Conservation (phyloP, 1,140 invertebrate species). For the Zaprionus tsacasi region DNA sequence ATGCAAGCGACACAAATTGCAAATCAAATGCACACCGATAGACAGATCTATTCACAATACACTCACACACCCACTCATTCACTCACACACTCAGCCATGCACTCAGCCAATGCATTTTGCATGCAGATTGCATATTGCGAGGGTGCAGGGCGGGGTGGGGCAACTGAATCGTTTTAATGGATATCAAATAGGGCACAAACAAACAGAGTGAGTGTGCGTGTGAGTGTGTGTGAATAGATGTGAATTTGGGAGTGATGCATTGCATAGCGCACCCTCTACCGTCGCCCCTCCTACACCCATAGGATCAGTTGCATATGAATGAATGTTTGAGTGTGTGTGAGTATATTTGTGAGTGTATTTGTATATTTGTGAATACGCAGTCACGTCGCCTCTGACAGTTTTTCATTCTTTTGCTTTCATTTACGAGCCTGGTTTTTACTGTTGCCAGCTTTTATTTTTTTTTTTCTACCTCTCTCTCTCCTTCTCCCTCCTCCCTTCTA, state of each 20-base stretch:
- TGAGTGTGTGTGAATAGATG: conserved; percentile 1
- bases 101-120: conserved; percentile 52
- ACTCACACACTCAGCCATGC: conserved; percentile 29
- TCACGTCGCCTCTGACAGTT: conserved; percentile 26
- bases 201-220: conserved; percentile 20
- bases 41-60: conserved; percentile 17
- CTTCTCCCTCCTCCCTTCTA: conserved; percentile 26
- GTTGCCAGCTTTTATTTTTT: conserved; percentile 63
- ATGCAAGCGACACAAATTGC: conserved; percentile 73
- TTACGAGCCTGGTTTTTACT: conserved; percentile 77
- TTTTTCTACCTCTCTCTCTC: neutral
- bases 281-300: neutral
- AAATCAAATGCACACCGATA: conserved; percentile 54
- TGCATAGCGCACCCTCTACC: neutral
- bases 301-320: neutral
- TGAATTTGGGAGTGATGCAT: conserved; percentile 9
- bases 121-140: conserved; percentile 59
- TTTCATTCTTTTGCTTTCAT: conserved; percentile 65
- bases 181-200: conserved; percentile 72
- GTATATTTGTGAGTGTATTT: neutral
- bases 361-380: conserved; percentile 16
- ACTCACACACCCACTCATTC: conserved; percentile 17
- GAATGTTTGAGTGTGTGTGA: neutral
- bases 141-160: neutral
- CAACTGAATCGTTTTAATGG: conserved; percentile 77